phyloP scores from a whole-genome alignment of 2,113 vertebrate genomes.

The Sapayoa aenigma region DNA sequence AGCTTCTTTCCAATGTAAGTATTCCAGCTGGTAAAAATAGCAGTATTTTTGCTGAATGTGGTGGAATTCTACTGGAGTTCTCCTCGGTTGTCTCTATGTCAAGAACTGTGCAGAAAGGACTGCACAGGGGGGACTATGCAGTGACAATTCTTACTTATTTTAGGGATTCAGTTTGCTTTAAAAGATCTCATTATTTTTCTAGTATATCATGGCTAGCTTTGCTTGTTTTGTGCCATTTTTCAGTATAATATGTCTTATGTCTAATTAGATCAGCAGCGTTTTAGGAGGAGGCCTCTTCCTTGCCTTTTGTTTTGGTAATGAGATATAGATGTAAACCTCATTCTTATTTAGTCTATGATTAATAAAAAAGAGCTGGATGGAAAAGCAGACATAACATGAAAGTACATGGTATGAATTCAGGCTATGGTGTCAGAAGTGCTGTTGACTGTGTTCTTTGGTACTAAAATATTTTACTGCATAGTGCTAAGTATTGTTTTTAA shows the following conservation, averaged over 20 bases:
- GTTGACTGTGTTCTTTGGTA: background rate
- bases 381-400: constrained; percentile 26
- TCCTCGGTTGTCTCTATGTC: background rate
- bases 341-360: constrained; percentile 15
- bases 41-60: background rate
- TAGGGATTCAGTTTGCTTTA: background rate
- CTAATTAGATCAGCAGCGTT: background rate
- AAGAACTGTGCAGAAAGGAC: background rate
- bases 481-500: background rate
- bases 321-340: background rate
- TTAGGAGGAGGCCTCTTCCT: background rate
- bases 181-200: background rate
- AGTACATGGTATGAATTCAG: background rate
- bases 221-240: background rate
- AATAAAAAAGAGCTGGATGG: background rate
- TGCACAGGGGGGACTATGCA: background rate
- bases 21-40: background rate
- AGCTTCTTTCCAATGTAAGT: constrained; percentile 93
- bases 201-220: background rate
- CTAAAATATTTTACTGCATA: background rate
- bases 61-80: background rate
- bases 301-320: background rate
- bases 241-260: background rate
- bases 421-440: background rate
- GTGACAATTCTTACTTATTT: background rate